These are phyloP conservation scores for Anguilla marmorata DNA, from an alignment of 2,797 vertebrate species.

Conservation along the genomic window DNA sequence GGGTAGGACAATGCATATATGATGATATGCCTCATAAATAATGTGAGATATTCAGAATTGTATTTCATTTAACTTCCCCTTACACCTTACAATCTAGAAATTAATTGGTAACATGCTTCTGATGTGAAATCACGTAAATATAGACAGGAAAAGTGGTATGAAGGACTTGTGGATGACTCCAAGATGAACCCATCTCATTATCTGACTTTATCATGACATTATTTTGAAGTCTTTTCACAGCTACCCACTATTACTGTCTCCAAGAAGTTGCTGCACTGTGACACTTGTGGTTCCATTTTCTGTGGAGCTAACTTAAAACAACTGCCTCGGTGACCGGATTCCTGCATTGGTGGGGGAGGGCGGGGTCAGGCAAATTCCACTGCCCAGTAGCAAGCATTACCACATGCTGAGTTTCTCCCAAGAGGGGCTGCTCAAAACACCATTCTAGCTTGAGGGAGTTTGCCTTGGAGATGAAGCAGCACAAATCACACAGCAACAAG, in stretches of 20 bases:
- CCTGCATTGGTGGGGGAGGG: background rate
- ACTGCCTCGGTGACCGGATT: background rate
- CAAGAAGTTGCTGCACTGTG: background rate
- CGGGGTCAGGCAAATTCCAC: slow-evolving; percentile 27
- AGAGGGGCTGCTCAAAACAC: slow-evolving; percentile 8
- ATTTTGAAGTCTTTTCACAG: background rate
- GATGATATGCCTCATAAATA: background rate
- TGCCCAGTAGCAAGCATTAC: slow-evolving; percentile 16
- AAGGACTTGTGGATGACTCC: background rate
- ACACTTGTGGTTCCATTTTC: background rate
- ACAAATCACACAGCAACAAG: background rate
- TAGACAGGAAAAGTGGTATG: background rate
- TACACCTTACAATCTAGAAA: background rate
- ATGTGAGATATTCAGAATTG: background rate
- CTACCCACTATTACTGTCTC: background rate
- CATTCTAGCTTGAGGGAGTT: slow-evolving; percentile 1
- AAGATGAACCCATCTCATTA: background rate
- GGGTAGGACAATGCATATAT: background rate
- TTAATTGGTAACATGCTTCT: background rate
- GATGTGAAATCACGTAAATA: background rate
- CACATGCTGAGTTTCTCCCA: background rate
- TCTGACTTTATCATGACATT: background rate
- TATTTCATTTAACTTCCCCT: background rate
- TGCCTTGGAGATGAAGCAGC: background rate
- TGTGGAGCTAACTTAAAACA: background rate